These are phyloP conservation scores for Urocynchramus pylzowi DNA, from an alignment of 2,113 vertebrate genomes.

Conservation along the genomic window DNA sequence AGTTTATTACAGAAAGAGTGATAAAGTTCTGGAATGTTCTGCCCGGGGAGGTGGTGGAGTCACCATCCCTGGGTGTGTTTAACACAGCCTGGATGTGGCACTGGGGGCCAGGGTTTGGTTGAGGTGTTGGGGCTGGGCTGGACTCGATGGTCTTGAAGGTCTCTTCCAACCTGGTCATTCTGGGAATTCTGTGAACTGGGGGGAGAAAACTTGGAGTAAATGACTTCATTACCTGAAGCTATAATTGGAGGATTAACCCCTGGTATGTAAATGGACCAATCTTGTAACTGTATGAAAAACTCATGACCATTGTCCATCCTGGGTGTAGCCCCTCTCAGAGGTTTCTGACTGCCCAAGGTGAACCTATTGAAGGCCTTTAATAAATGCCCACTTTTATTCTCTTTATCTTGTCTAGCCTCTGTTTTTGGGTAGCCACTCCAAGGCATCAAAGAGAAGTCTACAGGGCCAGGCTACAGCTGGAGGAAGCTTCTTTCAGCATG, in stretches of 20 bases:
- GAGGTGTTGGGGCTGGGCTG: background rate
- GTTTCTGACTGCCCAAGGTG: background rate
- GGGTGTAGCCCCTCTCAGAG: background rate
- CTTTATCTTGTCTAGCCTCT: background rate
- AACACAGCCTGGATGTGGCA: background rate
- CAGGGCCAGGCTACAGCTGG: background rate
- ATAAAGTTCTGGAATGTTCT: background rate
- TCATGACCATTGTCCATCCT: fast-evolving
- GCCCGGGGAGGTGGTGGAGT: background rate
- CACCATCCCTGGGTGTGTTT: background rate
- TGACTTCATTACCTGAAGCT: background rate
- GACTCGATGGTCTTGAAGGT: background rate
- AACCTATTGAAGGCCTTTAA: background rate
- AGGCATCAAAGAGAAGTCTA: background rate
- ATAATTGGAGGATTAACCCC: background rate
- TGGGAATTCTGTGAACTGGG: background rate
- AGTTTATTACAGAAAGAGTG: background rate
- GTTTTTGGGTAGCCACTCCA: fast-evolving
- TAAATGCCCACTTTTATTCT: background rate
- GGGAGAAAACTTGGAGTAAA: background rate
- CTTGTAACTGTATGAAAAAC: background rate
- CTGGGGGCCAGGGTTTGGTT: background rate
- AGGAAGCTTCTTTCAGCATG: background rate
- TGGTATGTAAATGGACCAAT: background rate
- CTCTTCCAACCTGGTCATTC: background rate